These are phyloP conservation scores for Dermolepida albohirtum DNA, from an alignment of 2,888 invertebrate genomes.

Conservation along the genomic window DNA sequence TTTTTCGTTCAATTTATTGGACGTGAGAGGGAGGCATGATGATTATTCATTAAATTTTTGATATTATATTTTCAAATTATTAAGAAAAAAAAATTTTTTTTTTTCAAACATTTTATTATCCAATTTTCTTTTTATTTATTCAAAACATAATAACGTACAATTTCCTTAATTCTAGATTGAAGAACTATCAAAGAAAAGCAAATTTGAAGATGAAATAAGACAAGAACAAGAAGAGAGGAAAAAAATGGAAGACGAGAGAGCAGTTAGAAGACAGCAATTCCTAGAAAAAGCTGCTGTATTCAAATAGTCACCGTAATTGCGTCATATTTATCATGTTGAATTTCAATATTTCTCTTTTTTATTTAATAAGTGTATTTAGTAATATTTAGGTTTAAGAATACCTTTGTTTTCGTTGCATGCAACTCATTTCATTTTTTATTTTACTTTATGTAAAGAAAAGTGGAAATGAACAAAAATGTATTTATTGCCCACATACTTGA, in stretches of 20 bases:
- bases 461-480: too few species aligned
- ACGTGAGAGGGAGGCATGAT: too few species aligned
- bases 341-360: slow-evolving; percentile 17
- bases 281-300: slow-evolving; percentile 91
- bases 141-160: slow-evolving; percentile 27
- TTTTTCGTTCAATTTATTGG: too few species aligned
- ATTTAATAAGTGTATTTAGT: background rate
- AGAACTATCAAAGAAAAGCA: slow-evolving; percentile 82
- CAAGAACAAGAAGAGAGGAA: slow-evolving; percentile 92
- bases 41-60: too few species aligned
- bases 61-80: too few species aligned
- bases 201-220: slow-evolving; percentile 93
- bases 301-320: slow-evolving; percentile 64
- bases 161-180: slow-evolving; percentile 75
- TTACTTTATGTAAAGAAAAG: too few species aligned
- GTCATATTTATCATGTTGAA: slow-evolving; percentile 25
- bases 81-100: too few species aligned
- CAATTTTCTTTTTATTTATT: slow-evolving; percentile 1
- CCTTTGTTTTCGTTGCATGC: background rate
- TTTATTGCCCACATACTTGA: too few species aligned
- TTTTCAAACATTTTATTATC: too few species aligned
- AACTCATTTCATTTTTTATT: too few species aligned
- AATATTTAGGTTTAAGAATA: background rate
- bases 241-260: slow-evolving; percentile 85
- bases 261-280: slow-evolving; percentile 83